Conservation (phyloP, 2,113 vertebrate genomes). For the Arenaria interpres region DNA sequence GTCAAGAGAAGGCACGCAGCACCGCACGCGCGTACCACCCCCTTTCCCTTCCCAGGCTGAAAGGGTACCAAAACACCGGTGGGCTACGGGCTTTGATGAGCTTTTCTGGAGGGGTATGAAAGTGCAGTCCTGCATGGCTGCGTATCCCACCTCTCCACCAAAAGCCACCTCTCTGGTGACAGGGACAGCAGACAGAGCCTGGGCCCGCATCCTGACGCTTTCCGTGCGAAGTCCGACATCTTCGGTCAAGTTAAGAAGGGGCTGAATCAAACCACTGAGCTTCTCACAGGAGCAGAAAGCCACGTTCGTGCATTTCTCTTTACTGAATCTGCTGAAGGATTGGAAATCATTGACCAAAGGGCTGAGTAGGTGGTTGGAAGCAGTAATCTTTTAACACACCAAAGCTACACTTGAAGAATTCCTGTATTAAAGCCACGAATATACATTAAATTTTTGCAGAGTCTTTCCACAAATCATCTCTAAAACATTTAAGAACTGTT, state of each 20-base stretch:
- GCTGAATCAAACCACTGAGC: not conserved
- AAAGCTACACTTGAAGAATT: not conserved
- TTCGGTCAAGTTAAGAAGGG: not conserved
- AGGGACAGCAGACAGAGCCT: not conserved
- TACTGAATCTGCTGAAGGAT: not conserved
- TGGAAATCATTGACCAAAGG: not conserved
- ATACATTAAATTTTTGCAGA: not conserved
- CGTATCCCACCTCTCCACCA: not conserved
- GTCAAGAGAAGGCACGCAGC: not conserved
- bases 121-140: fast-evolving
- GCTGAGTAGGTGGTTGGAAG: not conserved
- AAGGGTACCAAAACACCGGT: not conserved
- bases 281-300: not conserved
- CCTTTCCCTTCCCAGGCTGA: not conserved
- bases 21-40: fast-evolving
- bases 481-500: not conserved
- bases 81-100: not conserved
- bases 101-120: fast-evolving
- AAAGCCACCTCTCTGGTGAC: not conserved
- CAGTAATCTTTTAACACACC: not conserved
- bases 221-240: not conserved
- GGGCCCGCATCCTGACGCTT: not conserved
- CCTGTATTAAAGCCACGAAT: not conserved
- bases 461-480: not conserved
- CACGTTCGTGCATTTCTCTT: not conserved